Percentiles rank a stretch among this genome's conserved stretches.
These are phyloP conservation scores for Phengaris arion DNA, from an alignment of 2,888 invertebrate genomes.

Conservation along the genomic window DNA sequence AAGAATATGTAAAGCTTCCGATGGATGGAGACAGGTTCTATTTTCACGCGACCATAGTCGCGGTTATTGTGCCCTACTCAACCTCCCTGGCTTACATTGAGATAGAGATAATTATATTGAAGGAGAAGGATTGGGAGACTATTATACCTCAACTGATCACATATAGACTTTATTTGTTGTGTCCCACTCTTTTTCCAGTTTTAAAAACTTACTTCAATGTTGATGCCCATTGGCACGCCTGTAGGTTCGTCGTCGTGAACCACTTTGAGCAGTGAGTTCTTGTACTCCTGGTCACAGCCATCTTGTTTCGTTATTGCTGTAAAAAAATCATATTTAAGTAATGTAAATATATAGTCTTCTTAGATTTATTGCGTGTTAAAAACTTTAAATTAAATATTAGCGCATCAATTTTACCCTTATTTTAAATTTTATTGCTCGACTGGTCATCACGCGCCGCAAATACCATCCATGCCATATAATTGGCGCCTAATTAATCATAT, in stretches of 20 bases:
- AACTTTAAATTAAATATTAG: background rate
- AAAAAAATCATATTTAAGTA: constrained; percentile 35
- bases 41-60: too few relatives aligned
- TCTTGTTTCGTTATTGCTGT: constrained; percentile 54
- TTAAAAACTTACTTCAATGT: constrained; percentile 58
- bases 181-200: too few relatives aligned
- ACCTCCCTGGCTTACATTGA: too few relatives aligned
- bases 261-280: constrained; percentile 64
- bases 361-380: background rate
- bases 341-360: background rate
- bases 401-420: too few relatives aligned
- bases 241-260: constrained; percentile 71
- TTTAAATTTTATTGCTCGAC: background rate
- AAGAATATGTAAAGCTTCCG: too few relatives aligned
- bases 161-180: too few relatives aligned
- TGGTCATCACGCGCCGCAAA: background rate
- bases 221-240: constrained; percentile 66
- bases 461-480: background rate
- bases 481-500: background rate
- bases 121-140: too few relatives aligned
- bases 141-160: too few relatives aligned
- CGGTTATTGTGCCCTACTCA: too few relatives aligned
- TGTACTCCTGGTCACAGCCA: constrained; percentile 60
- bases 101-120: too few relatives aligned
- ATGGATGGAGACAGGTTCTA: too few relatives aligned